phyloP scores from a whole-genome alignment of 2,113 vertebrate species.

The Leucoraja erinaceus region DNA sequence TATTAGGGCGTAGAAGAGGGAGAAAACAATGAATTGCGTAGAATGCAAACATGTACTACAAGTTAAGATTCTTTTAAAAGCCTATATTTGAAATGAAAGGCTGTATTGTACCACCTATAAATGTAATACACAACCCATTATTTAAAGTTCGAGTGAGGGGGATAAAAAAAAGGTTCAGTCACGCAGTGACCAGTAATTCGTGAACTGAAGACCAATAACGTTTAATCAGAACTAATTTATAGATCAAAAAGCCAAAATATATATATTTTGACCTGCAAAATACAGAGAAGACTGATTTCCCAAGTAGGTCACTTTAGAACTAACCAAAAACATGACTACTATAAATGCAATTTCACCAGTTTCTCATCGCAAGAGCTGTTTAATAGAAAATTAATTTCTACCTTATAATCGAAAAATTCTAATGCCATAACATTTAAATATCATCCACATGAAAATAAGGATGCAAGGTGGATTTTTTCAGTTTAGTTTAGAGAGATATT shows the following conservation, averaged over 20 bases:
- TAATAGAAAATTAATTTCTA: not conserved
- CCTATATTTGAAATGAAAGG: not conserved
- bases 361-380: not conserved
- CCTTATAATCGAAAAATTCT: not conserved
- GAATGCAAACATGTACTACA: not conserved
- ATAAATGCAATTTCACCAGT: not conserved
- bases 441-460: not conserved
- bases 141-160: not conserved
- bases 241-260: not conserved
- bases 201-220: not conserved
- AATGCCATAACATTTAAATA: not conserved
- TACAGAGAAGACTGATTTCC: not conserved
- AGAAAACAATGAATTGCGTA: not conserved
- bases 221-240: not conserved
- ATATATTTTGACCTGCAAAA: not conserved
- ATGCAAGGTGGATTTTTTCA: not conserved
- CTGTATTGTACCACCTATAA: not conserved
- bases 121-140: not conserved
- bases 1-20: not conserved
- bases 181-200: not conserved
- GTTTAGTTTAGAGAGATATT: too few species aligned
- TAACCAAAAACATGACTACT: not conserved
- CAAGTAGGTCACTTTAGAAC: not conserved
- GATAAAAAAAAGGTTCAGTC: not conserved
- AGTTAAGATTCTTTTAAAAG: not conserved